These are phyloP conservation scores for Phortica okadai DNA, from an alignment of 2,888 invertebrate species.

Conservation along the genomic window DNA sequence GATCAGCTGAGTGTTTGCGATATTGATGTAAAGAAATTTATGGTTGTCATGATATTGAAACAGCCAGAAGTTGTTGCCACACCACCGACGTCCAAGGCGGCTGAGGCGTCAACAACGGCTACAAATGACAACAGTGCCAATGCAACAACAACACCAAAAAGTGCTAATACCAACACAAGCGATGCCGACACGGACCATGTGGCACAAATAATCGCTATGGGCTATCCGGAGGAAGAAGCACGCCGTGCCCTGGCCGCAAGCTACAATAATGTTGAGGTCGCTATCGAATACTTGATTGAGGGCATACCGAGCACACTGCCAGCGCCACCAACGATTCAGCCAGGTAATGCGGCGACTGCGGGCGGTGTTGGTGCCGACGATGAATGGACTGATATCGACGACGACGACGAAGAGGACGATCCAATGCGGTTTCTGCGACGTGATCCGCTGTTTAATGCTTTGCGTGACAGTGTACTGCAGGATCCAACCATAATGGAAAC, in stretches of 20 bases:
- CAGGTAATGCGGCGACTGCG: too few species aligned
- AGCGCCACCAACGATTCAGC: too few species aligned
- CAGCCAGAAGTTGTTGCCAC: conserved; percentile 40
- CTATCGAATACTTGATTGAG: conserved; percentile 95
- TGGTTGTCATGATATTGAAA: conserved; percentile 90
- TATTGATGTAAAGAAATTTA: conserved; percentile 96
- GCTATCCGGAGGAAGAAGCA: conserved; percentile 87
- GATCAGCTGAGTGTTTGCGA: conserved; percentile 88
- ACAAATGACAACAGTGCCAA: conserved; percentile 29
- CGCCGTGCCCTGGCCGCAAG: conserved; percentile 93
- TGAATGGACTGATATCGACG: conserved; percentile 36
- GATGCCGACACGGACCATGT: conserved; percentile 36
- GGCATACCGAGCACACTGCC: conserved; percentile 66
- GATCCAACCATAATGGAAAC: conserved; percentile 93
- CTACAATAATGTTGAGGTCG: conserved; percentile 96
- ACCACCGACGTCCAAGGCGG: conserved; percentile 24
- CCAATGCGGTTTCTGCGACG: conserved; percentile 91
- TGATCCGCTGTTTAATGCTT: conserved; percentile 96
- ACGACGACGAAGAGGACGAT: conserved; percentile 47
- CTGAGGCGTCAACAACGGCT: background rate
- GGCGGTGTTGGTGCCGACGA: conserved; percentile 66
- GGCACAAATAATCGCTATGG: conserved; percentile 81
- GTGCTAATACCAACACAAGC: conserved; percentile 22
- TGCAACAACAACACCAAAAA: conserved; percentile 32
- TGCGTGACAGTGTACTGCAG: conserved; percentile 92